Base-by-base conservation (phyloP, 1,140 invertebrate species). In the Chironomus striatipennis region DNA sequence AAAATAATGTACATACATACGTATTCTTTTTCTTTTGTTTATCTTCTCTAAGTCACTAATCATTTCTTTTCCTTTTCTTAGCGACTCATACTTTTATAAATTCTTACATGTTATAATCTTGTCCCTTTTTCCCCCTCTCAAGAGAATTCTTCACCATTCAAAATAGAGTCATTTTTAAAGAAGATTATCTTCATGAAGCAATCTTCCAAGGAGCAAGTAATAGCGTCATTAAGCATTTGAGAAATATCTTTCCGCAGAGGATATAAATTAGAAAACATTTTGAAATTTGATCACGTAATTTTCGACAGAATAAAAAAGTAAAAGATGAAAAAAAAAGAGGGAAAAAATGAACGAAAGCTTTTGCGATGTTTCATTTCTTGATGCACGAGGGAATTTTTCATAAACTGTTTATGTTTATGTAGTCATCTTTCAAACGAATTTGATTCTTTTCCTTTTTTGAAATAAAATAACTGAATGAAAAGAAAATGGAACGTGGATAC, bases 141-240 rank as follows among this genome's bases (percentile, higher is more conserved):
- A 12, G 47, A 10, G 47, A 57, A 8, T 9, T 70, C 20, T 20
- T 70, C 65, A 18, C 7, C 17, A 70, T 70, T 70, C 20, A 20
- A 70, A 70, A 70, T 70, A 70, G 65, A 70, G 65, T 70, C 65
- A 70, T 70, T 70, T 70, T 70, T 70, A 70, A 70, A 21, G 17
- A 70, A 20, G 9, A 18, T 70, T 70, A 70, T 70, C 65, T 70
- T 57, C 65, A 70, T 70, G 20, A 70, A 70, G 20, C 65, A 70
- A 70, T 70, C 65, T 70, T 70, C 65, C 20, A 57, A 57, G 65
- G 65, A 70, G 65, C 65, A 70, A 57, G 65, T 70, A 70, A 70
- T 70, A 21, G 20, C 20, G 17, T 21, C 65, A 70, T 70, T 70
- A 70, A 70, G 65, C 65, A 70, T 70, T 70, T 20, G 65, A 70